phyloP scores from a whole-genome alignment of 1,140 invertebrate species.

The Steinernema khuongi region DNA sequence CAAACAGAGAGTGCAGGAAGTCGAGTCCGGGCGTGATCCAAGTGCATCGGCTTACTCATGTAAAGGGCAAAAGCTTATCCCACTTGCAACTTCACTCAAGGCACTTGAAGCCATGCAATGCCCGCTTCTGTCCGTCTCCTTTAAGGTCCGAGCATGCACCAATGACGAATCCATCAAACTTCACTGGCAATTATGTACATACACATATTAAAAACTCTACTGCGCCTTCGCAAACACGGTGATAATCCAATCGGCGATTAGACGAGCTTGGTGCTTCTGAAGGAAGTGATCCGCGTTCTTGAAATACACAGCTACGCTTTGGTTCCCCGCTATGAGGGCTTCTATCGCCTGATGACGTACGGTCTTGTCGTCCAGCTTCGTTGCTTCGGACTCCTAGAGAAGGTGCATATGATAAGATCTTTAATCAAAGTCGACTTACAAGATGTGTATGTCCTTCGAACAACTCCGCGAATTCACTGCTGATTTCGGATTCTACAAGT shows the following conservation, averaged over 20 bases:
- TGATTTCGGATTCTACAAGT: conserved; percentile 28
- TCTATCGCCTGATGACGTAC: background rate
- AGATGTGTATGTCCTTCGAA: conserved; percentile 21
- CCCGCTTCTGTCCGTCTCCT: too few species aligned
- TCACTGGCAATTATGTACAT: background rate
- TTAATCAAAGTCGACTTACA: conserved; percentile 10
- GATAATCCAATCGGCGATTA: conserved; percentile 21
- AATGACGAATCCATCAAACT: background rate
- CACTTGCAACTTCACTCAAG: too few species aligned
- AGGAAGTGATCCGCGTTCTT: conserved; percentile 29
- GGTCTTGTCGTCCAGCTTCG: background rate
- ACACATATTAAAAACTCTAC: background rate
- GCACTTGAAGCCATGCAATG: too few species aligned
- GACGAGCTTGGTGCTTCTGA: conserved; percentile 30
- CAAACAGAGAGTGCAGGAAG: too few species aligned
- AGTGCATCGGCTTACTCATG: background rate
- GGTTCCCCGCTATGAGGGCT: background rate
- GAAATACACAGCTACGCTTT: conserved; percentile 25
- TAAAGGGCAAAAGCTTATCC: too few species aligned
- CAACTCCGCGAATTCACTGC: conserved; percentile 20
- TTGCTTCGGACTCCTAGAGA: conserved; percentile 1
- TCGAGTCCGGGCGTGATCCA: background rate
- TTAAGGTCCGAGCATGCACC: too few species aligned
- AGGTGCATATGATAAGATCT: background rate
- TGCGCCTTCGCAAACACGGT: conserved; percentile 4